Evolutionary conservation across 2,113 vertebrate genomes (phyloP).

Genomic region (Varanus komodoensis): DNA sequence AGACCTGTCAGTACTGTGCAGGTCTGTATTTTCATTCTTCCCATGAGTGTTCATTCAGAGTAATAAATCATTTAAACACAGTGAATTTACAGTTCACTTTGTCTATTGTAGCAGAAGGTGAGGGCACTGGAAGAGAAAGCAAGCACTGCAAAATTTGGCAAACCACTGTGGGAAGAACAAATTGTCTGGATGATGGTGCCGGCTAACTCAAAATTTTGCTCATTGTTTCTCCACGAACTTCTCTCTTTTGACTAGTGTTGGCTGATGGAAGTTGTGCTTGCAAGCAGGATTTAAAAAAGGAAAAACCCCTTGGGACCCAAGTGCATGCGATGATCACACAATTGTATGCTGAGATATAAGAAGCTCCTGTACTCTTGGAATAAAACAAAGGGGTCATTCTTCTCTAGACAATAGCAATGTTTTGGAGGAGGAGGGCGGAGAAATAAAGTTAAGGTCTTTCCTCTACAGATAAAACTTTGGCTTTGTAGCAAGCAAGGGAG

Average conservation of each 20-base stretch:
- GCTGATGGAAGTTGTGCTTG: constrained; percentile 56
- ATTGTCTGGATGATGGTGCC: constrained; percentile 47
- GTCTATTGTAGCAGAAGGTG: constrained; percentile 46
- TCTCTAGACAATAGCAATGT: constrained; percentile 69
- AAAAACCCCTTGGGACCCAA: constrained; percentile 67
- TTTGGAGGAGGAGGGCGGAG: constrained; percentile 43
- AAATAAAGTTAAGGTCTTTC: constrained; percentile 73
- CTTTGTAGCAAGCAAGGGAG: constrained; percentile 33
- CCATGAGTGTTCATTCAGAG: constrained; percentile 42
- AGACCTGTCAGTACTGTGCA: constrained; percentile 7
- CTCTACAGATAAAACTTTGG: constrained; percentile 74
- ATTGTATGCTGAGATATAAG: constrained; percentile 73
- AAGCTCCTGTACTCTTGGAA: constrained; percentile 61
- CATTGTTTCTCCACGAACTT: constrained; percentile 48
- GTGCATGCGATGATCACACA: constrained; percentile 72
- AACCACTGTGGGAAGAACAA: constrained; percentile 54
- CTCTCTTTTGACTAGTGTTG: constrained; percentile 58
- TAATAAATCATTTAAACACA: constrained; percentile 53
- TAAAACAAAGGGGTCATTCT: constrained; percentile 79
- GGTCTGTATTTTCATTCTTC: constrained; percentile 49
- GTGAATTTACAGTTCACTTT: constrained; percentile 52
- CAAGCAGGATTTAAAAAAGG: neutral
- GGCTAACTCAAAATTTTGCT: constrained; percentile 50
- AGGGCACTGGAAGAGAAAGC: constrained; percentile 3
- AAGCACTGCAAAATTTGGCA: constrained; percentile 48